Conservation (phyloP, 2,113 vertebrate genomes). For the Dendrocopos noguchii region DNA sequence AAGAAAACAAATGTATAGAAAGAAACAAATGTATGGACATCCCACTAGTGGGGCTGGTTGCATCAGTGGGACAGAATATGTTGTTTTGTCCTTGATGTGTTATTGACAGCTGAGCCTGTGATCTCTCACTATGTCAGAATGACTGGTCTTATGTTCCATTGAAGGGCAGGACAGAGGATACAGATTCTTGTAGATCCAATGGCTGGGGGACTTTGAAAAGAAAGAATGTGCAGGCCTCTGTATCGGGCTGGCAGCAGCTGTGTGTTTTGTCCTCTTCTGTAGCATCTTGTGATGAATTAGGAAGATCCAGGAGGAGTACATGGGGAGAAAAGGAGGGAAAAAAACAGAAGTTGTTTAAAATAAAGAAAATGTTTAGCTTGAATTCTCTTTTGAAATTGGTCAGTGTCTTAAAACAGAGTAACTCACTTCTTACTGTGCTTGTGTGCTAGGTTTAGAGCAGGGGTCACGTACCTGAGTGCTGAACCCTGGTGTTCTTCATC, state of each 20-base stretch:
- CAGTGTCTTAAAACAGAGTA: background rate
- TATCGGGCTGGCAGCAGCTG: background rate
- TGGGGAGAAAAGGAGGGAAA: background rate
- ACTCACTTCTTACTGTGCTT: background rate
- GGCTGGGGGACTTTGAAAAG: background rate
- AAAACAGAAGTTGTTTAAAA: background rate
- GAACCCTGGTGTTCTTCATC: background rate
- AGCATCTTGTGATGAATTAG: background rate
- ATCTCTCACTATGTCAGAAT: background rate
- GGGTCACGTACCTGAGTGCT: background rate
- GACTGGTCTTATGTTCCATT: accelerated
- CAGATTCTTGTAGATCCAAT: background rate
- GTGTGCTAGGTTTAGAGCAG: background rate
- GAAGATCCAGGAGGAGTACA: accelerated
- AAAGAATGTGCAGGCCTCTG: background rate
- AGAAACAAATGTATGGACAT: background rate
- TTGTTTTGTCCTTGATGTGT: background rate
- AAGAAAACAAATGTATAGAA: background rate
- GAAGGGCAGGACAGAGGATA: background rate
- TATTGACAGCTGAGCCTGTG: background rate
- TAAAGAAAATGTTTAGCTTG: background rate
- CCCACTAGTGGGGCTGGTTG: background rate
- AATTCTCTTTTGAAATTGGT: background rate
- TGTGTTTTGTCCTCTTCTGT: background rate
- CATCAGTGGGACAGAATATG: background rate